Evolutionary conservation across 2,797 vertebrate species (phyloP).

Genomic region (Pempheris klunzingeri): DNA sequence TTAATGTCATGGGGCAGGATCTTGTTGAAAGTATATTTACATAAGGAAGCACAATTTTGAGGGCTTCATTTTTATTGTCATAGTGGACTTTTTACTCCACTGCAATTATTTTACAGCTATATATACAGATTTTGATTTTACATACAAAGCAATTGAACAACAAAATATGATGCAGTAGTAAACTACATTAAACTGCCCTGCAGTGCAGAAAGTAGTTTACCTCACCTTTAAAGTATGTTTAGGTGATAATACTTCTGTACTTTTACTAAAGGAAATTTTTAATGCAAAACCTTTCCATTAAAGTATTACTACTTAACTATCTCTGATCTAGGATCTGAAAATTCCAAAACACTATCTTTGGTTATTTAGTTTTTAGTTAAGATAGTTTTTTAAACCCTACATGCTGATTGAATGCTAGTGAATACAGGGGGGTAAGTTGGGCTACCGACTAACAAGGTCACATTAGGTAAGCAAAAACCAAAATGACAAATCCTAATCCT

Average conservation of each 20-base stretch:
- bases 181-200: background rate
- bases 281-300: background rate
- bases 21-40: background rate
- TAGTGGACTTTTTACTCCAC: background rate
- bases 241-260: background rate
- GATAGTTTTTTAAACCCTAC: background rate
- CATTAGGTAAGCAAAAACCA: slow-evolving; percentile 29
- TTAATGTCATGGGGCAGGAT: background rate
- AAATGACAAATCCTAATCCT: slow-evolving; percentile 42
- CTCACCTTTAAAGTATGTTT: background rate
- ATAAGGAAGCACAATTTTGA: background rate
- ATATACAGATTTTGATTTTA: background rate
- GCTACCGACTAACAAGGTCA: slow-evolving; percentile 34
- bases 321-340: too few species aligned
- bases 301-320: background rate
- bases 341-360: background rate
- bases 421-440: slow-evolving; percentile 17
- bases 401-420: slow-evolving; percentile 1
- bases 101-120: background rate
- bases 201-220: background rate
- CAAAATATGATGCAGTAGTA: background rate
- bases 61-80: background rate
- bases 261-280: background rate
- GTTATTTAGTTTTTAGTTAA: background rate
- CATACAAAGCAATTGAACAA: background rate